Base-by-base conservation (phyloP, 2,797 vertebrate genomes). In the Pagetopsis macropterus region DNA sequence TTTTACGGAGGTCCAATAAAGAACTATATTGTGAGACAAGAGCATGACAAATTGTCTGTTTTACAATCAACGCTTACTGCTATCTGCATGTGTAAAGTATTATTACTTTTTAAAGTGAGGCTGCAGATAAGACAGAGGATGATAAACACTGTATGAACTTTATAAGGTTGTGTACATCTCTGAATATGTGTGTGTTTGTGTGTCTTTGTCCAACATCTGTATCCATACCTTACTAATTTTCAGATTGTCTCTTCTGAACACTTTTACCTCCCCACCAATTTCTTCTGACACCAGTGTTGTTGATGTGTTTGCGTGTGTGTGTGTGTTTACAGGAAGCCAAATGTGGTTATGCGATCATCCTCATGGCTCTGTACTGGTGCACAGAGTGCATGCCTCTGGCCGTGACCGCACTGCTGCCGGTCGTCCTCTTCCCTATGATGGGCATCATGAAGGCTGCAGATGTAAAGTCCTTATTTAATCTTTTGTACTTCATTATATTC, bases 311-410 rank as follows among this genome's bases (percentile, higher is more conserved):
- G 58, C 63, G 19, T 73, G 21, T 67, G 45, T 70, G 45, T 70
- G 44, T 89, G 67, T 84, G 62, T 82, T 76, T 49, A 3, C 93
- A 99, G 98, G 91, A 97, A 84, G 95, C 96, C 1, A 82, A 37
- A 70, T 97, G 98, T 13, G 97, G 92, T 17, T 99, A 92, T 0
- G 69, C 87, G 2, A 97, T 99, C 93, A 95, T 97, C 61, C 15
- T 99, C 69, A 99, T 99, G 97, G 96, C 98, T 0, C 74, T 97
- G 73, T 95, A 91, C 71, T 99, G 98, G 98, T 98, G 98, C 82
- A 97, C 96, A 0, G 98, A 99, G 89, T 96, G 96, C 0, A 86
- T 99, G 58, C 98, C 98, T 0, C 87, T 99, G 89, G 95, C 96
- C 0, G 78, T 98, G 84, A 99, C 98, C 0, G 95, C 96, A 27